A percentile compares a stretch with the other conserved stretches of the same genome.
phyloP scores from a whole-genome alignment of 2,797 vertebrate species.

The Pseudochirops corinnae region DNA sequence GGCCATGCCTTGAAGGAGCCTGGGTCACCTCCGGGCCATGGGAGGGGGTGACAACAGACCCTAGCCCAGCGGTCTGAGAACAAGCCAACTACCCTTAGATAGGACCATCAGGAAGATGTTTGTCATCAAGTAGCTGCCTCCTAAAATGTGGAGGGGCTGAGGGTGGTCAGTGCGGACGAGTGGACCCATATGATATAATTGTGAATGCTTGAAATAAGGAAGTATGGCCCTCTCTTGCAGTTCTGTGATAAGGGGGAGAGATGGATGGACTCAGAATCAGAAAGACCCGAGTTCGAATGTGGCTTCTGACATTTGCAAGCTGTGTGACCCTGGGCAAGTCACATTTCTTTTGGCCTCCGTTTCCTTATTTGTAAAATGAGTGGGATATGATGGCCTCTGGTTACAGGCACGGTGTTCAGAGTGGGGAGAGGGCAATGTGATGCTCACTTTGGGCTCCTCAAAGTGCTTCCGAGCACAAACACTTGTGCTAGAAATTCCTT shows the following conservation, averaged over 20 bases:
- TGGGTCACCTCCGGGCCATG: not conserved
- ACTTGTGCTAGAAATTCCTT: too few species aligned
- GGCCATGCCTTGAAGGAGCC: not conserved
- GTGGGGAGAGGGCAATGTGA: not conserved
- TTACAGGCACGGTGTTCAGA: not conserved
- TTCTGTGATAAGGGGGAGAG: not conserved
- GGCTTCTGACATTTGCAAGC: not conserved
- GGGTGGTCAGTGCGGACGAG: not conserved
- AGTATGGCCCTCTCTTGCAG: not conserved
- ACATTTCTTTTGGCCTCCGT: not conserved
- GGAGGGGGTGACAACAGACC: not conserved
- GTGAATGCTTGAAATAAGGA: not conserved
- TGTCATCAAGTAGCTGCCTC: not conserved
- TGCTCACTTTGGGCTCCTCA: not conserved
- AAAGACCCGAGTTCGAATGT: not conserved
- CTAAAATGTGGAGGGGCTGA: not conserved
- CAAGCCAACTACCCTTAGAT: not conserved
- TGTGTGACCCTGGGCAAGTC: not conserved
- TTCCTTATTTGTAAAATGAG: not conserved
- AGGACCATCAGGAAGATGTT: not conserved
- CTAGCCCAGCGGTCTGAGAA: not conserved
- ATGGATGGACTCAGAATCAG: not conserved
- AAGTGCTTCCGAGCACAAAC: not conserved
- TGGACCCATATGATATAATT: accelerated
- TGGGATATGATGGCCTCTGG: not conserved